Conservation (phyloP, 1,140 invertebrate genomes). For the Orchestia grillus region DNA sequence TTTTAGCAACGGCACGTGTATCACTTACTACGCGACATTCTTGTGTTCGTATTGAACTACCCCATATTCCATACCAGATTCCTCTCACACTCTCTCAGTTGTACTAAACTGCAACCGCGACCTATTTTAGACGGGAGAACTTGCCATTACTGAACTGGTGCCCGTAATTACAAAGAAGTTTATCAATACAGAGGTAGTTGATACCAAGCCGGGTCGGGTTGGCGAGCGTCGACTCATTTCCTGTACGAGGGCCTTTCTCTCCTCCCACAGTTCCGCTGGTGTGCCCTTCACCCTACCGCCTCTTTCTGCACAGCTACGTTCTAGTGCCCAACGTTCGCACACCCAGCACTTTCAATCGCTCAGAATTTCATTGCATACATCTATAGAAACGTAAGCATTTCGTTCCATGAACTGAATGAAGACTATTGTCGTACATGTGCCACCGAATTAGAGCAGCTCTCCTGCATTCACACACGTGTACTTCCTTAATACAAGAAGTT, state of each 20-base stretch:
- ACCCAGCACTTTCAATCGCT: neutral
- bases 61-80: neutral
- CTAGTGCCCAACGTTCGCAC: neutral
- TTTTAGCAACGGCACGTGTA: neutral
- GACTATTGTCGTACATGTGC: too few species aligned
- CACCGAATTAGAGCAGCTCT: too few species aligned
- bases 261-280: neutral
- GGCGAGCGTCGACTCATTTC: constrained; percentile 37
- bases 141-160: neutral
- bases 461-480: too few species aligned
- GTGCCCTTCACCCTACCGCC: constrained; percentile 25
- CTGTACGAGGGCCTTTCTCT: neutral
- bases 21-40: neutral
- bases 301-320: constrained; percentile 1
- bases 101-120: neutral
- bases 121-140: neutral
- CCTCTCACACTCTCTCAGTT: neutral
- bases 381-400: neutral
- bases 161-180: neutral
- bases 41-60: neutral
- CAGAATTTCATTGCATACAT: neutral
- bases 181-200: neutral
- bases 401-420: neutral
- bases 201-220: neutral
- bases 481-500: too few species aligned